Percentiles rank a stretch among this genome's conserved stretches.
These are phyloP conservation scores for Palaemon carinicauda DNA, from an alignment of 1,140 invertebrate genomes.

Conservation along the genomic window DNA sequence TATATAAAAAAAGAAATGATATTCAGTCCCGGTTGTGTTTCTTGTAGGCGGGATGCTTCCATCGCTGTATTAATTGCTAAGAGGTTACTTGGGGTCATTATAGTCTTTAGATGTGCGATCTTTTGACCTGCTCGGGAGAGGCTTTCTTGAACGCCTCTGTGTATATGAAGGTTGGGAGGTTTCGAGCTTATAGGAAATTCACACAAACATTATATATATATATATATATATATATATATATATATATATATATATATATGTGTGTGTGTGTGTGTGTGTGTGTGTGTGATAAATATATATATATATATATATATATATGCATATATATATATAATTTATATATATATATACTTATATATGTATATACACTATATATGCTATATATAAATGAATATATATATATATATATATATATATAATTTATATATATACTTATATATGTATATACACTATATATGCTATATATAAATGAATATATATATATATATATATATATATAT, in stretches of 20 bases:
- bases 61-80: too few relatives aligned
- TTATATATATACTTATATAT: too few relatives aligned
- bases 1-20: too few relatives aligned
- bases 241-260: background rate
- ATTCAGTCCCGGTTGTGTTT: too few relatives aligned
- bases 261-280: too few relatives aligned
- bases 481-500: too few relatives aligned
- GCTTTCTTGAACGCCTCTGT: background rate
- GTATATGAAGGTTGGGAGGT: background rate
- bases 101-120: too few relatives aligned
- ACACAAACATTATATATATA: constrained; percentile 22
- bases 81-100: too few relatives aligned
- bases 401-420: background rate
- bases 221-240: background rate
- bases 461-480: too few relatives aligned
- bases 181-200: background rate
- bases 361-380: background rate
- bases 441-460: too few relatives aligned
- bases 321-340: background rate
- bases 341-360: background rate
- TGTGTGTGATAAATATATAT: background rate
- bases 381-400: background rate
- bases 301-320: background rate
- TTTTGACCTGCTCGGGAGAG: background rate
- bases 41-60: too few relatives aligned